Percentiles rank a stretch among this genome's conserved stretches.
These are phyloP conservation scores for Percopsis omiscomaycus DNA, from an alignment of 2,797 vertebrate genomes.

Conservation along the genomic window DNA sequence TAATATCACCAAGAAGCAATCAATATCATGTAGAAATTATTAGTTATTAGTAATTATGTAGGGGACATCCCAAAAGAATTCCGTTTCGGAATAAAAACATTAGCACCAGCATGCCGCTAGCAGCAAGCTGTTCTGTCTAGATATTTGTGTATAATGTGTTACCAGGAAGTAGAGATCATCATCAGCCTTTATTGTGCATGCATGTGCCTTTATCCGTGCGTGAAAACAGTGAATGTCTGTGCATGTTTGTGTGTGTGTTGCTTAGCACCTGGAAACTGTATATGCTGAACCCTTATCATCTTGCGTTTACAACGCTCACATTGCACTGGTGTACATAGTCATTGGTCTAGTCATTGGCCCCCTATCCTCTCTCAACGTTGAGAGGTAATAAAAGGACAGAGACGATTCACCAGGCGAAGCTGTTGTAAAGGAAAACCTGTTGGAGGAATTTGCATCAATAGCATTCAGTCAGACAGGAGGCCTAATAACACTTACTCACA, in stretches of 20 bases:
- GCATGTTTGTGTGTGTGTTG: constrained; percentile 32
- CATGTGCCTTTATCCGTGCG: neutral
- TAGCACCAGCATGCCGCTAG: constrained; percentile 20
- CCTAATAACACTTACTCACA: neutral
- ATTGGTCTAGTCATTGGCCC: constrained; percentile 19
- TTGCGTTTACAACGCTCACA: constrained; percentile 40
- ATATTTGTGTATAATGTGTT: constrained; percentile 49
- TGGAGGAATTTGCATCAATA: constrained; percentile 21
- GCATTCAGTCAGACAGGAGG: neutral
- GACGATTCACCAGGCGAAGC: constrained; percentile 12
- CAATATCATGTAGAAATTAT: no score
- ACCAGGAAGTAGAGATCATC: constrained; percentile 44
- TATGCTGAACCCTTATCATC: constrained; percentile 65
- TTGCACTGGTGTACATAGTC: constrained; percentile 16
- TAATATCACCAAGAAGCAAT: no score
- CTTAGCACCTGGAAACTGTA: constrained; percentile 72
- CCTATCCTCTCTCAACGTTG: constrained; percentile 19
- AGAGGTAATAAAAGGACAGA: constrained; percentile 19
- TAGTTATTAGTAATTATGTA: no score
- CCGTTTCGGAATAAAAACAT: constrained; percentile 27
- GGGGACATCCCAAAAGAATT: constrained; percentile 13
- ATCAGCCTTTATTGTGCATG: constrained; percentile 3
- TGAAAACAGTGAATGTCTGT: constrained; percentile 30
- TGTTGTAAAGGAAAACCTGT: constrained; percentile 3
- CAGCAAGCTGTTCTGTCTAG: constrained; percentile 42